Evolutionary conservation across 92 coral and sea anemone genomes (phyloP).

Genomic region (Heliopora coerulea): DNA sequence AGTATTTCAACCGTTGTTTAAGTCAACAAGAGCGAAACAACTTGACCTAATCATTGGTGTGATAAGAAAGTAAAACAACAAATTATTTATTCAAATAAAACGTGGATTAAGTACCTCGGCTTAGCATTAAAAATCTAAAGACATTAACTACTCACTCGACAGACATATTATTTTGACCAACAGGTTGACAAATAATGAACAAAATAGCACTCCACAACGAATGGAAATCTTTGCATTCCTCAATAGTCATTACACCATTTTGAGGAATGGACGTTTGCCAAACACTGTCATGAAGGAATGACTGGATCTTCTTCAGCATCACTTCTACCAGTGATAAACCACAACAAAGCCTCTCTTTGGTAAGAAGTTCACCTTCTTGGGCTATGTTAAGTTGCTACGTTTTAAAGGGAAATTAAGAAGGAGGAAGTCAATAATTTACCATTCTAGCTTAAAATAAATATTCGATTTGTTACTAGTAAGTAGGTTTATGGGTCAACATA

Average conservation of each 20-base stretch:
- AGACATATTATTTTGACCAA: slow-evolving; percentile 76
- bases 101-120: too few relatives aligned
- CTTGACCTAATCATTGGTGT: too few relatives aligned
- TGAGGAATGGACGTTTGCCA: slow-evolving; percentile 75
- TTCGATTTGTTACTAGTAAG: not conserved
- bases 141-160: slow-evolving; percentile 76
- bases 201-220: slow-evolving; percentile 97
- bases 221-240: slow-evolving; percentile 93
- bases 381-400: slow-evolving; percentile 84
- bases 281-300: slow-evolving; percentile 68
- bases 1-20: too few relatives aligned
- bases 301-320: slow-evolving; percentile 72
- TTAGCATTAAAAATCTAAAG: too few relatives aligned
- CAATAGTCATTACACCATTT: slow-evolving; percentile 94
- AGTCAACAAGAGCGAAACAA: too few relatives aligned
- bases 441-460: not conserved
- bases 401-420: not conserved
- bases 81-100: too few relatives aligned
- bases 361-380: slow-evolving; percentile 90
- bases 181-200: slow-evolving; percentile 92
- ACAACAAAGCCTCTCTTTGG: slow-evolving; percentile 97
- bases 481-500: too few relatives aligned
- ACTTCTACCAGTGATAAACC: slow-evolving; percentile 94
- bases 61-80: too few relatives aligned
- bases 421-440: not conserved